These are phyloP conservation scores for Hormaphis cornu DNA, from an alignment of 1,140 invertebrate genomes.

Conservation along the genomic window DNA sequence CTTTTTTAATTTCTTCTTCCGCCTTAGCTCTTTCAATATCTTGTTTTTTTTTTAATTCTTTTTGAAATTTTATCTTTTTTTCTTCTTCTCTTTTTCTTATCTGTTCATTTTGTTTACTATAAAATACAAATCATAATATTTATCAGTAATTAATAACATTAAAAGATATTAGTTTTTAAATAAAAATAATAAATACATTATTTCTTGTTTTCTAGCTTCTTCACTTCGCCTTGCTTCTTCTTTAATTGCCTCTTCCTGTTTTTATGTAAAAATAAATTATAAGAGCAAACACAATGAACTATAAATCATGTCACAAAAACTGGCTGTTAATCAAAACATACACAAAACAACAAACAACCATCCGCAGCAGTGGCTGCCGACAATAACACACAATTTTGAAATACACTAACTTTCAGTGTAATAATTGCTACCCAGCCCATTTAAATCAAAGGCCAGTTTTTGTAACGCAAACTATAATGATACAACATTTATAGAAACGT, in stretches of 20 bases:
- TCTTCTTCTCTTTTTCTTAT: slow-evolving; percentile 16
- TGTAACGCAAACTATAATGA: too few species aligned
- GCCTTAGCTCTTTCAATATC: slow-evolving; percentile 19
- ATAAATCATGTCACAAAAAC: too few species aligned
- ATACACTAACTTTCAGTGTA: too few species aligned
- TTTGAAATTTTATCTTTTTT: background rate
- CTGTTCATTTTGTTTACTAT: slow-evolving; percentile 29
- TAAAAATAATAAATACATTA: slow-evolving; percentile 9
- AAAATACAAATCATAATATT: background rate
- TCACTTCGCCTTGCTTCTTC: slow-evolving; percentile 26
- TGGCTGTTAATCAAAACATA: too few species aligned
- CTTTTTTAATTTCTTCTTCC: slow-evolving; percentile 21
- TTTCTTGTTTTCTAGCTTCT: slow-evolving; percentile 26
- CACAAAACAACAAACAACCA: too few species aligned
- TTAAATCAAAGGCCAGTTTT: too few species aligned
- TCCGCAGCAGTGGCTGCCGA: too few species aligned
- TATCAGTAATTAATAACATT: background rate
- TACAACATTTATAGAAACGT: too few species aligned
- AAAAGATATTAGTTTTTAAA: background rate
- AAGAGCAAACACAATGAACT: too few species aligned
- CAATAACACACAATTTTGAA: too few species aligned
- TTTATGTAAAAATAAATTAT: background rate
- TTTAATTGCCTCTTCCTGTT: slow-evolving; percentile 23
- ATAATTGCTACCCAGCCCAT: too few species aligned
- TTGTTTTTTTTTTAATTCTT: slow-evolving; percentile 27